A percentile compares a stretch with the other conserved stretches of the same genome.
These are phyloP conservation scores for Amblyteles armatorius DNA, from an alignment of 2,888 invertebrate genomes.

Conservation along the genomic window DNA sequence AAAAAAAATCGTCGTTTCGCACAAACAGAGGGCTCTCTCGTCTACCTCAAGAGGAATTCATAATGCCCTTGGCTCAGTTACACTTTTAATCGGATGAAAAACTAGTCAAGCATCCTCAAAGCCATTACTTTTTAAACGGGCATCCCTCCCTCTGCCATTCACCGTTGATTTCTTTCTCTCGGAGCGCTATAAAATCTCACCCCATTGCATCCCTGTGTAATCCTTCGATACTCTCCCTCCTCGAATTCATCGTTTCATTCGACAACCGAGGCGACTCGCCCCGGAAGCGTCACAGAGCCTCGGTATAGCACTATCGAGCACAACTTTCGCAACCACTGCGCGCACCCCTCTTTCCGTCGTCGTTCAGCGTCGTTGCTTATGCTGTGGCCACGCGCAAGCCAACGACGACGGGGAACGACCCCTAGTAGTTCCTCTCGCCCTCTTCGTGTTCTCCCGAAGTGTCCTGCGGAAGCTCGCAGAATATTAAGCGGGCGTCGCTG, in stretches of 20 bases:
- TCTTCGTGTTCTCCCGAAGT: slow-evolving; percentile 61
- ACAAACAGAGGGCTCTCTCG: not conserved
- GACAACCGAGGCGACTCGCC: slow-evolving; percentile 42
- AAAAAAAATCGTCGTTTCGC: slow-evolving; percentile 21
- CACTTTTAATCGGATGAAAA: slow-evolving; percentile 35
- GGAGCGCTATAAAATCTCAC: slow-evolving; percentile 30
- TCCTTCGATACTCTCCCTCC: slow-evolving; percentile 57
- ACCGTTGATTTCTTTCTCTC: slow-evolving; percentile 39
- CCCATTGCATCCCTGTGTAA: slow-evolving; percentile 30
- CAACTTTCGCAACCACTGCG: slow-evolving; percentile 52
- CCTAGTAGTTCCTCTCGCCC: slow-evolving; percentile 51
- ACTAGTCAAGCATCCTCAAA: slow-evolving; percentile 30
- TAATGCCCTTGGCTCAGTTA: not conserved
- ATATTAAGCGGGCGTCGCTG: slow-evolving; percentile 63
- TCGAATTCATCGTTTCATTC: slow-evolving; percentile 44
- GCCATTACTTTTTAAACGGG: slow-evolving; percentile 32
- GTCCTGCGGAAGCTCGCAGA: slow-evolving; percentile 66
- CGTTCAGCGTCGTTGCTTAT: slow-evolving; percentile 54
- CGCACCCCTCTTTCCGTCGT: slow-evolving; percentile 29
- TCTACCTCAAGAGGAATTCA: slow-evolving; percentile 20
- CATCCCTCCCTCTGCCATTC: not conserved
- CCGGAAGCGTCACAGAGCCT: slow-evolving; percentile 29
- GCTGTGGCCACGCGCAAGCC: slow-evolving; percentile 58
- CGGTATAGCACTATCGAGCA: slow-evolving; percentile 7
- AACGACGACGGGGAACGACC: slow-evolving; percentile 48